Base-by-base conservation (phyloP, 2,113 vertebrate genomes). In the Daboia siamensis region DNA sequence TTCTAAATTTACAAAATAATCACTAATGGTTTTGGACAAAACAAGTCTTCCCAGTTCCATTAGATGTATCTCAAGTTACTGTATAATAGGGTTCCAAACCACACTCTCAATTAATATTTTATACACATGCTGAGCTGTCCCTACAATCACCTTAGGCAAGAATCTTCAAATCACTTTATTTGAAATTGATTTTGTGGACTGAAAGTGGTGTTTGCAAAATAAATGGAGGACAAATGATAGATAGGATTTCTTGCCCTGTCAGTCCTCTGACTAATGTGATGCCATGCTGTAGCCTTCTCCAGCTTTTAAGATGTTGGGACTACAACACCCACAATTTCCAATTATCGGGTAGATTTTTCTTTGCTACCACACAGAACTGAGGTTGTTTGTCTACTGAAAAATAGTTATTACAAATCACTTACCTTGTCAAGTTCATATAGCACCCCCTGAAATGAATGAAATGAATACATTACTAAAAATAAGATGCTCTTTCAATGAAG, bases 401-500 rank as follows among this genome's bases (percentile, higher is more conserved):
- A 54, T 10, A 13, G n/a, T 88, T 51, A 93, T 91, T 20, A 1
- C 33, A 23, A 23, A 26, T 33, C 89, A 95, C 98, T 80, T 97
- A 99, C 99, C 98, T 99, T 99, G 97, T 99, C 99, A 90, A 99
- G 98, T 96, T 99, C 99, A 0, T 99, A 99, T 86, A 99, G 98
- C 90, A 99, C 99, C 87, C 99, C 99, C 99, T 99, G 96, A 59
- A 97, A 97, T 86, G 90, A 94, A 97, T 56, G 94, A 96, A 93
- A 90, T 0, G 0, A 92, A n/a, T 92, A 10, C 3, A n/a, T 23
- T 29, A 95, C 97, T 96, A 96, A 90, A 20, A 1, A 13, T 33
- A 56, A n/a, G 64, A 48, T 8, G 90, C 7, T 9, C n/a, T 33
- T 90, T 29, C 55, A 89, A 59, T 48, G 44, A 80, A 91, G 26